Base-by-base conservation (phyloP, 2,113 vertebrate genomes). In the Hippocampus zosterae region DNA sequence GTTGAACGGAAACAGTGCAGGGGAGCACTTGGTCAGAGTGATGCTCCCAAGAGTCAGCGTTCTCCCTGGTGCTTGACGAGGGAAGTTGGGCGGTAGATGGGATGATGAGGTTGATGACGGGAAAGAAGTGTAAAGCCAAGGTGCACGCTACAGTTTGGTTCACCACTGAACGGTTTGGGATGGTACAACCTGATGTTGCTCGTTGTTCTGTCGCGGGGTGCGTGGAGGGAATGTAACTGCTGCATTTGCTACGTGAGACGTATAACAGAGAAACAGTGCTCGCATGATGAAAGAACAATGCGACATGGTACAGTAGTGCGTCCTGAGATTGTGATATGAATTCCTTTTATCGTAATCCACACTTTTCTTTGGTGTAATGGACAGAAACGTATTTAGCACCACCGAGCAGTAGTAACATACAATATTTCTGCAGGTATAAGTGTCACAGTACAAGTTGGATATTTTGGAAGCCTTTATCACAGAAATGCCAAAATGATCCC, bases 1-100 rank as follows among this genome's bases (percentile, higher is more conserved):
- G 76, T 89, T 88, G 90, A 90, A 91, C 90, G 90, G 78, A 89
- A 91, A 87, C 74, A 81, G 82, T 88, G 83, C 78, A 84, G 82
- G 74, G 81, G 81, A 76, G 85, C 76, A 76, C 80, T 77, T 86
- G 12, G 64, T 79, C 74, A 72, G 71, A 72, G 75, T 72, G 59
- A 71, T 59, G 52, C 74, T 87, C 83, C 73, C 80, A 73, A 44
- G 81, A 72, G 66, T 67, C 65, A 56, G 74, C 63, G 67, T 53
- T 71, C 41, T 65, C 27, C 7, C 37, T 68, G 53, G 25, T 2
- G 63, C 55, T 67, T 25, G 69, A 42, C 19, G 40, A 44, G 46
- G 55, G 29, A 4, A 23, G 59, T 25, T 57, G 64, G 46, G 73
- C 52, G 60, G 16, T 65, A 56, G 72, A 69, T 46, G 64, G 23